Conservation (phyloP, 2,797 vertebrate genomes). For the Enteromius treurensis region DNA sequence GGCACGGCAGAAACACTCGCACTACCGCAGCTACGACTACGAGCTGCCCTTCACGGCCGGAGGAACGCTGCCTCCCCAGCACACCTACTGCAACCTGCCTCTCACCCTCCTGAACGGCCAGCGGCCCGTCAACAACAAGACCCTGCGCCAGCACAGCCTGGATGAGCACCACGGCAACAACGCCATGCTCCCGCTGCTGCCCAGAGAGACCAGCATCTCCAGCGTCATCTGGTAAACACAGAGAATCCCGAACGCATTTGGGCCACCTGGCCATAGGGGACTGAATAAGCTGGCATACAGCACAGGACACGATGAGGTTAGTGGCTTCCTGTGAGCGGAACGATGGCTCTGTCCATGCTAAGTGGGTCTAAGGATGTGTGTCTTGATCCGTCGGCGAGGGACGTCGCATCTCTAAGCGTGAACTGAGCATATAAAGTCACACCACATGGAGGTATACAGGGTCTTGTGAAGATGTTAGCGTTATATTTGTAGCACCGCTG, state of each 20-base stretch:
- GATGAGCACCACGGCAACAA: conserved; percentile 97
- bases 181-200: conserved; percentile 96
- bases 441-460: conserved; percentile 91
- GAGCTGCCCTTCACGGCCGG: conserved; percentile 88
- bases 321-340: conserved; percentile 27
- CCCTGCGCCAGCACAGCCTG: conserved; percentile 91
- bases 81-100: conserved; percentile 99
- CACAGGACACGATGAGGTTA: conserved; percentile 40
- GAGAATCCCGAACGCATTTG: not conserved
- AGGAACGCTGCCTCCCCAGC: conserved; percentile 95
- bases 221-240: conserved; percentile 94
- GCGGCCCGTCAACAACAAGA: conserved; percentile 91
- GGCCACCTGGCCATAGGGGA: conserved; percentile 11
- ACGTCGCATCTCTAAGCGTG: conserved; percentile 44
- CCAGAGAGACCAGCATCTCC: conserved; percentile 98
- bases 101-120: conserved; percentile 98
- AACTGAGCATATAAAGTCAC: conserved; percentile 57
- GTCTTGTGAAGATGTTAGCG: conserved; percentile 98
- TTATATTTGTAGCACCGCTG: conserved; percentile 98
- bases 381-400: conserved; percentile 29
- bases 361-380: conserved; percentile 40
- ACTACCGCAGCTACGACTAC: conserved; percentile 93
- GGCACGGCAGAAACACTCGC: conserved; percentile 99
- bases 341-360: conserved; percentile 36
- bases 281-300: conserved; percentile 27